phyloP scores from a whole-genome alignment of 2,797 vertebrate species.

The Vipera ursinii region DNA sequence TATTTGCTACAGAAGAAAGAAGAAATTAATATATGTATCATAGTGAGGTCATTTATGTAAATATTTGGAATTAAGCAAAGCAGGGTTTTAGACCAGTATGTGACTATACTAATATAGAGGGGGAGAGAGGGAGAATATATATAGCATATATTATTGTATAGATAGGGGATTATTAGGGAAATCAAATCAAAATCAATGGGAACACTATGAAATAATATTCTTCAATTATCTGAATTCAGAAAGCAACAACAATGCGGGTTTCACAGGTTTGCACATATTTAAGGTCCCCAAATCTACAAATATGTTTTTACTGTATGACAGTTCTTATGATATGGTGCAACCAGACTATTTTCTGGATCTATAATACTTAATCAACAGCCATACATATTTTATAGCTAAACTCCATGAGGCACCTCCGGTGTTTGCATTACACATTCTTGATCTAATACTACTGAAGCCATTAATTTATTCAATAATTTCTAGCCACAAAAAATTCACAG shows the following conservation, averaged over 20 bases:
- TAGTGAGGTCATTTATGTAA: not conserved
- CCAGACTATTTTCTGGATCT: not conserved
- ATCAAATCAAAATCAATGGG: not conserved
- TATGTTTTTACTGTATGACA: constrained; percentile 26
- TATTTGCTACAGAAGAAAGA: not conserved
- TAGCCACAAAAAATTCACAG: not conserved
- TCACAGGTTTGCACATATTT: fast-evolving
- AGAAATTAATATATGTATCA: not conserved
- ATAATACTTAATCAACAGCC: not conserved
- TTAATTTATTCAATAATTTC: constrained; percentile 11
- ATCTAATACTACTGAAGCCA: not conserved
- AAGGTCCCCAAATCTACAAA: not conserved
- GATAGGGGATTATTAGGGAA: not conserved
- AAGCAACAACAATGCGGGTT: not conserved
- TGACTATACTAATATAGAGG: not conserved
- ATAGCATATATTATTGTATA: not conserved
- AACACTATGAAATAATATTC: not conserved
- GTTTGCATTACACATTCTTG: not conserved
- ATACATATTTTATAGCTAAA: not conserved
- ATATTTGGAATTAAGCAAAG: not conserved
- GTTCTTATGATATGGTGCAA: not conserved
- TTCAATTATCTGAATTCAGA: not conserved
- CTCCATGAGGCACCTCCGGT: not conserved
- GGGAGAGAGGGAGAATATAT: not conserved
- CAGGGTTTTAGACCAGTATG: not conserved